A percentile compares a stretch with the other conserved stretches of the same genome.
These are phyloP conservation scores for Tiliqua scincoides DNA, from an alignment of 2,113 vertebrate species.

Conservation along the genomic window DNA sequence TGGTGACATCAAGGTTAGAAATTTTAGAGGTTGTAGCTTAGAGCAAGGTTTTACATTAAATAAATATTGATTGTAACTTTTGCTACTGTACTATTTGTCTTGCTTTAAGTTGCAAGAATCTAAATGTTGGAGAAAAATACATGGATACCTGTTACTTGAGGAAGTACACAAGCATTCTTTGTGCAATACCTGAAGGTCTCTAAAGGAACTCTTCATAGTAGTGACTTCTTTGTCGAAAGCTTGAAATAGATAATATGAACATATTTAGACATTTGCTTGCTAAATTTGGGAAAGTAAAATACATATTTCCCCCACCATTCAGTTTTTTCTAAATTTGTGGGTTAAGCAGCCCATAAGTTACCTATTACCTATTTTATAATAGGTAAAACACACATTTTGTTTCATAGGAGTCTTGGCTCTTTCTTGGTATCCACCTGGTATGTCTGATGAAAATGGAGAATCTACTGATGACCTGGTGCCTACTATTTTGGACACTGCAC, in stretches of 20 bases:
- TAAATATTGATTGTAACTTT: too few relatives aligned
- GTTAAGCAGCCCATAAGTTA: too few relatives aligned
- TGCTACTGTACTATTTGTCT: too few relatives aligned
- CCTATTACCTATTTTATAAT: slow-evolving; percentile 9
- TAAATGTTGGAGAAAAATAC: too few relatives aligned
- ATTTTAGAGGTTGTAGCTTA: too few relatives aligned
- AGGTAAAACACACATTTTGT: slow-evolving; percentile 40
- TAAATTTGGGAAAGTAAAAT: too few relatives aligned
- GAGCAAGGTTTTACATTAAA: too few relatives aligned
- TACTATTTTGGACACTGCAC: slow-evolving; percentile 88
- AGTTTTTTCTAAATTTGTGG: not conserved
- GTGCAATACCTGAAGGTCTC: not conserved
- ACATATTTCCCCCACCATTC: not conserved
- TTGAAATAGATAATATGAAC: too few relatives aligned
- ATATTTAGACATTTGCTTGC: too few relatives aligned
- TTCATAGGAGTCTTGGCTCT: slow-evolving; percentile 89
- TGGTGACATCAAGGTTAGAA: too few relatives aligned
- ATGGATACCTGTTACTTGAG: not conserved
- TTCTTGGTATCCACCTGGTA: slow-evolving; percentile 93
- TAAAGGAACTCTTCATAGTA: not conserved
- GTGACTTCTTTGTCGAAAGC: too few relatives aligned
- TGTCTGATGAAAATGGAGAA: slow-evolving; percentile 90
- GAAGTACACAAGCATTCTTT: not conserved
- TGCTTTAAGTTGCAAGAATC: too few relatives aligned
- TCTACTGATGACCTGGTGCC: slow-evolving; percentile 86